A percentile compares a stretch with the other conserved stretches of the same genome.
These are phyloP conservation scores for Pogonomyrmex californicus DNA, from an alignment of 1,140 invertebrate genomes.

Conservation along the genomic window DNA sequence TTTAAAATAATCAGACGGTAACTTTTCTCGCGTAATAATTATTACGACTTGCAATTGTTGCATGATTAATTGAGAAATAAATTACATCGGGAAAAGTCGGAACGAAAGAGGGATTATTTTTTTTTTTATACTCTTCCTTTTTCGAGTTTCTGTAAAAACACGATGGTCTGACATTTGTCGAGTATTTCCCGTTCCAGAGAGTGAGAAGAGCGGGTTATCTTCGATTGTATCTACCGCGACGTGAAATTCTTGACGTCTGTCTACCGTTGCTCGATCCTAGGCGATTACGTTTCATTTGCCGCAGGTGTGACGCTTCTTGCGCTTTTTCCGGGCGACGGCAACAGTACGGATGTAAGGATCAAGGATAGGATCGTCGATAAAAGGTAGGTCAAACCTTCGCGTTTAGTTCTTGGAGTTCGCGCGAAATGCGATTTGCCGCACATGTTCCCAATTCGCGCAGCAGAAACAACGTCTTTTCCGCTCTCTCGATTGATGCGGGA, in stretches of 20 bases:
- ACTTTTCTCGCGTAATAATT: background rate
- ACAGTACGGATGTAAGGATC: constrained; percentile 45
- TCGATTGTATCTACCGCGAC: constrained; percentile 4
- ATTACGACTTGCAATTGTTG: background rate
- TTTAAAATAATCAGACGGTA: background rate
- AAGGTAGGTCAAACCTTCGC: constrained; percentile 51
- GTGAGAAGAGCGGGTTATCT: background rate
- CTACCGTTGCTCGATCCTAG: constrained; percentile 34
- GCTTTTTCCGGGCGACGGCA: constrained; percentile 52
- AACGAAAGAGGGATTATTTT: background rate
- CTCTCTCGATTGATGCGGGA: background rate
- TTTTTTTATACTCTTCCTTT: background rate
- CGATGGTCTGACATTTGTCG: background rate
- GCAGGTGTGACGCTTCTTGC: constrained; percentile 62
- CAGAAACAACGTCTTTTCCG: constrained; percentile 17
- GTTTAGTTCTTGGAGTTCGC: background rate
- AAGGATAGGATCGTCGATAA: constrained; percentile 53
- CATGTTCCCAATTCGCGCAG: constrained; percentile 38
- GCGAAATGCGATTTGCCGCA: constrained; percentile 56
- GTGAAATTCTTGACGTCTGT: constrained; percentile 48
- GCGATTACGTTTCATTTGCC: constrained; percentile 57
- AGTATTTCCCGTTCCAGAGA: background rate
- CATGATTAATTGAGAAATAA: background rate
- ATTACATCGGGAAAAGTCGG: background rate
- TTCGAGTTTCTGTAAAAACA: background rate